phyloP scores from a whole-genome alignment of 2,113 vertebrate genomes.

The Oxyruncus cristatus region DNA sequence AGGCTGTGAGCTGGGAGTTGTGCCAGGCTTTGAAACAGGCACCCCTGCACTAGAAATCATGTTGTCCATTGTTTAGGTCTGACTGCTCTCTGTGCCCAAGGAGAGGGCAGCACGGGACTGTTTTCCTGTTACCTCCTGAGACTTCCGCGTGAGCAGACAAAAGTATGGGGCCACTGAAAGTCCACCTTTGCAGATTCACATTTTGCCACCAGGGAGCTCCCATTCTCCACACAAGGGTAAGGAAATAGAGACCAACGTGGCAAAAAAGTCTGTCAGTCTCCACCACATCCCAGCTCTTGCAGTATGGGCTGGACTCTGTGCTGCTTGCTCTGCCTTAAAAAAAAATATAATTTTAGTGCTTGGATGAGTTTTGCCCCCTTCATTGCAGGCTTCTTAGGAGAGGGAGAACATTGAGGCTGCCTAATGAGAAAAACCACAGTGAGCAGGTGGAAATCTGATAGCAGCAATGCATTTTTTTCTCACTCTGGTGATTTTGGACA shows the following conservation, averaged over 20 bases:
- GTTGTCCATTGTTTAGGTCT: background rate
- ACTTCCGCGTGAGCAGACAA: background rate
- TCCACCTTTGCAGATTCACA: background rate
- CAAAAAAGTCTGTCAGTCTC: background rate
- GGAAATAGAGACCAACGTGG: background rate
- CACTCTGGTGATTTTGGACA: background rate
- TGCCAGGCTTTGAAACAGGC: background rate
- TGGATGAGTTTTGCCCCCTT: background rate
- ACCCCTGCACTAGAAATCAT: background rate
- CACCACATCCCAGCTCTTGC: accelerated
- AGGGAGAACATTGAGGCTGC: background rate
- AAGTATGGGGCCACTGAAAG: background rate
- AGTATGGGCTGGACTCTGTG: background rate
- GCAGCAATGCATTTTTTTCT: background rate
- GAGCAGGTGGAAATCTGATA: background rate
- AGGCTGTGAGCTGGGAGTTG: background rate
- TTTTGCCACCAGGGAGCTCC: conserved; percentile 48
- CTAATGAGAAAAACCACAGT: background rate
- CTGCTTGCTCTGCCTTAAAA: background rate
- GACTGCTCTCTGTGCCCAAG: background rate
- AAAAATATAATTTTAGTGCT: background rate
- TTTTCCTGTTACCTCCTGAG: background rate
- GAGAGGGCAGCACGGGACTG: background rate
- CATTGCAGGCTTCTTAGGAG: background rate
- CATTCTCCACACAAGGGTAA: background rate